A percentile compares a stretch with the other conserved stretches of the same genome.
phyloP scores from a whole-genome alignment of 2,113 vertebrate genomes.

The Prolemur simus region DNA sequence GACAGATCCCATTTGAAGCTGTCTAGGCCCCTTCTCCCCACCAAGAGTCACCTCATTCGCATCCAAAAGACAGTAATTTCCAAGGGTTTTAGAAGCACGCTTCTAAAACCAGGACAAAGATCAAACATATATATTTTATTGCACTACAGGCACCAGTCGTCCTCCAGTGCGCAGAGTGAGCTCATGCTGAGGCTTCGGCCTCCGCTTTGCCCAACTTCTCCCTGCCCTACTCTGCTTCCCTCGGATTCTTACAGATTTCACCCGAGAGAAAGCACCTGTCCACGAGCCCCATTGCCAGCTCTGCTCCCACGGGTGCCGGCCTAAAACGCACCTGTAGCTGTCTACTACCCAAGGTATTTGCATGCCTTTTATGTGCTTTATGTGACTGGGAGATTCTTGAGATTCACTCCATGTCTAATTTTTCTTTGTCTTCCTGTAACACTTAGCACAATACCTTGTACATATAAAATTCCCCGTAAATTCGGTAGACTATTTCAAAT shows the following conservation, averaged over 20 bases:
- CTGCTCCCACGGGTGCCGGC: neutral
- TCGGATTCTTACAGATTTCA: neutral
- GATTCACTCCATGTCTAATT: neutral
- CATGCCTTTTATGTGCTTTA: neutral
- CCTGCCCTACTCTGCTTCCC: neutral
- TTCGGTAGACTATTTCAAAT: neutral
- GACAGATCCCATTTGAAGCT: neutral
- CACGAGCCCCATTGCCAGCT: neutral
- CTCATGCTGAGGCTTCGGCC: neutral
- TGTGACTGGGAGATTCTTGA: neutral
- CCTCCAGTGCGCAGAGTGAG: neutral
- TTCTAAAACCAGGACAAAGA: neutral
- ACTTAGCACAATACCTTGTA: neutral
- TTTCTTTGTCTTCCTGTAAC: neutral
- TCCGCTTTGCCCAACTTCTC: neutral
- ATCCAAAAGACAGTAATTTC: neutral
- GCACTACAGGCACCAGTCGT: too few relatives aligned
- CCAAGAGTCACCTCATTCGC: neutral
- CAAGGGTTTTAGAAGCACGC: neutral
- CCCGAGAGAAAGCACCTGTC: neutral
- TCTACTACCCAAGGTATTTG: neutral
- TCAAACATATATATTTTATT: neutral
- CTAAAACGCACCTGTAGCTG: neutral
- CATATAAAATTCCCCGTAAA: neutral
- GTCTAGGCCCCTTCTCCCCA: neutral